phyloP scores from a whole-genome alignment of 2,797 vertebrate genomes.

The Sebastolobus alascanus region DNA sequence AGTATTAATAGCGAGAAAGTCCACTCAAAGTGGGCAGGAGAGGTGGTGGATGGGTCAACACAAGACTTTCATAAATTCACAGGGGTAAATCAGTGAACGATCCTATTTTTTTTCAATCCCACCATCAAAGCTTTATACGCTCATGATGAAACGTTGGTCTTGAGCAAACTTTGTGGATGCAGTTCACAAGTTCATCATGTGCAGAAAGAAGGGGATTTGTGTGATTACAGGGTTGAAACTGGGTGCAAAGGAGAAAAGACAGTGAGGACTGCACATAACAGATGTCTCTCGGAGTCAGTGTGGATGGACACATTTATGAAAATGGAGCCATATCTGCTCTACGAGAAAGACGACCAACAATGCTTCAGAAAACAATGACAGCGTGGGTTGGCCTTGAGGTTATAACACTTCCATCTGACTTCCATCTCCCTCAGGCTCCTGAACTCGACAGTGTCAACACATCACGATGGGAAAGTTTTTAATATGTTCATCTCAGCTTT shows the following conservation, averaged over 20 bases:
- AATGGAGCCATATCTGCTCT: constrained; percentile 7
- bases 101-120: not conserved
- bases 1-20: too few relatives aligned
- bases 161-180: not conserved
- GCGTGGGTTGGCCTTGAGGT: constrained; percentile 18
- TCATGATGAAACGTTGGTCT: not conserved
- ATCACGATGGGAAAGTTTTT: not conserved
- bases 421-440: constrained; percentile 12
- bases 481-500: not conserved
- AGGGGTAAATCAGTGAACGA: not conserved
- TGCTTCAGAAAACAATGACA: constrained; percentile 16
- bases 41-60: too few relatives aligned
- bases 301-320: constrained; percentile 11
- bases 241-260: not conserved
- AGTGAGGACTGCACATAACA: not conserved
- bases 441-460: not conserved
- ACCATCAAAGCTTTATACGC: not conserved
- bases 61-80: not conserved
- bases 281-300: constrained; percentile 3
- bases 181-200: constrained; percentile 10
- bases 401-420: not conserved
- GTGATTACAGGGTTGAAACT: constrained; percentile 28
- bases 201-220: constrained; percentile 17
- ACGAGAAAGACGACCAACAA: constrained; percentile 25
- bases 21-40: too few relatives aligned